Base-by-base conservation (phyloP, 1,140 invertebrate species). In the Drosophila lini region DNA sequence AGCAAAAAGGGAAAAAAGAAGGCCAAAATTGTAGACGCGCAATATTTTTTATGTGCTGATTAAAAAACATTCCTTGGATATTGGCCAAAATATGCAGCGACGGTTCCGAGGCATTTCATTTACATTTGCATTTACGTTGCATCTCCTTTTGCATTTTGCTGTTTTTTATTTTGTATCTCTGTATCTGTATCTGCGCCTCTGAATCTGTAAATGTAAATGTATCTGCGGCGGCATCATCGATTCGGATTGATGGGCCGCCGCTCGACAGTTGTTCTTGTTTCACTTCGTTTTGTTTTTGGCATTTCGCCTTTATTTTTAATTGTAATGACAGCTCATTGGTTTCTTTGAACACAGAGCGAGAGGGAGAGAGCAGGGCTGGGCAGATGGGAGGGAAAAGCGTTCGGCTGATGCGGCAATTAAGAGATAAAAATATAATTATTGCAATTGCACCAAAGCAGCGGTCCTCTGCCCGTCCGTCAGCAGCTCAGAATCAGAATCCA, bases 31-130 rank as follows among this genome's bases (percentile, higher is more conserved):
- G 83, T 86, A 86, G 84, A 86, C 80, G 73, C 78, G 84, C 83
- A 86, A 86, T 86, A 86, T 88, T 88, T 89, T 88, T 86, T 90
- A 91, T 91, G 88, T 84, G 88, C 88, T 91, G 88, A 91, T 91
- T 90, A 90, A 91, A 91, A 90, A 91, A 90, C 80, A 91, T 91
- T 90, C 88, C 88, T 91, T 91, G 88, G 88, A 88, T 88, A 90
- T 91, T 91, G 86, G 88, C 88, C 88, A 91, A 91, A 91, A 90
- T 91, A 91, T 91, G 88, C 80, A 81, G 73, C 69, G 57, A 57
- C 78, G 70, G 41, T 71, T 56, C 61, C 47, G 63, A 68, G 74
- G 64, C 83, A 80, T 80, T 89, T 84, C 74, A 84, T 85, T 86
- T 82, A 79, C 83, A 86, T 86, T 82, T 82, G 60, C 75, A 81